phyloP scores from a whole-genome alignment of 2,797 vertebrate species.

The Sternotherus odoratus region DNA sequence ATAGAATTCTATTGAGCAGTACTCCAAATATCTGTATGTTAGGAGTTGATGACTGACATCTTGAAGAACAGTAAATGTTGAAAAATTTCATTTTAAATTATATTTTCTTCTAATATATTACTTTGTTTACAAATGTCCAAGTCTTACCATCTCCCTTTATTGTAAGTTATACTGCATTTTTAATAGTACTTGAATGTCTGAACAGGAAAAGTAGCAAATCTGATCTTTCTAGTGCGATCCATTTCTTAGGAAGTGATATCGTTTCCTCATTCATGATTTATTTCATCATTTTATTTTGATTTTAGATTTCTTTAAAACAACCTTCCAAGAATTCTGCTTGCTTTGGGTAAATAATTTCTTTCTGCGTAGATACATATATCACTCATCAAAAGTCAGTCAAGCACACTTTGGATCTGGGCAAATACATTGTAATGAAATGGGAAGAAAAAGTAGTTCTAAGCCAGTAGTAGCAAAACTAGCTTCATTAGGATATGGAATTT shows the following conservation, averaged over 20 bases:
- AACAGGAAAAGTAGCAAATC: neutral
- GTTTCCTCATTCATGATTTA: neutral
- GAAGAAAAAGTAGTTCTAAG: neutral
- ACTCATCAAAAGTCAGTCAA: neutral
- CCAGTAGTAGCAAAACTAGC: slow-evolving; percentile 20
- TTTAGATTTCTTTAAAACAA: neutral
- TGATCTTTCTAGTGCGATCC: neutral
- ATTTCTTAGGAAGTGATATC: neutral
- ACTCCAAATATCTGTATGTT: neutral
- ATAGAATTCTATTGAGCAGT: slow-evolving; percentile 31
- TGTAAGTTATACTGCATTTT: neutral
- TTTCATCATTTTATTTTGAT: neutral
- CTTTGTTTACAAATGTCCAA: neutral
- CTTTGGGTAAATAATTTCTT: neutral
- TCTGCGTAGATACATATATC: neutral
- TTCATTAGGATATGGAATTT: slow-evolving; percentile 9
- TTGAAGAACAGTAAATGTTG: neutral
- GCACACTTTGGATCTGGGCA: neutral
- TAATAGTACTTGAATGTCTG: neutral
- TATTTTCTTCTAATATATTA: neutral
- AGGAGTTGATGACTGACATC: neutral
- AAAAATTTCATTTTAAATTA: neutral
- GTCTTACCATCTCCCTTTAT: neutral
- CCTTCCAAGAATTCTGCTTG: neutral
- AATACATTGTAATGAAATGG: neutral